Percentiles rank a stretch among this genome's conserved stretches.
Conservation (phyloP, 2,888 invertebrate species). For the Catocala fraxini region DNA sequence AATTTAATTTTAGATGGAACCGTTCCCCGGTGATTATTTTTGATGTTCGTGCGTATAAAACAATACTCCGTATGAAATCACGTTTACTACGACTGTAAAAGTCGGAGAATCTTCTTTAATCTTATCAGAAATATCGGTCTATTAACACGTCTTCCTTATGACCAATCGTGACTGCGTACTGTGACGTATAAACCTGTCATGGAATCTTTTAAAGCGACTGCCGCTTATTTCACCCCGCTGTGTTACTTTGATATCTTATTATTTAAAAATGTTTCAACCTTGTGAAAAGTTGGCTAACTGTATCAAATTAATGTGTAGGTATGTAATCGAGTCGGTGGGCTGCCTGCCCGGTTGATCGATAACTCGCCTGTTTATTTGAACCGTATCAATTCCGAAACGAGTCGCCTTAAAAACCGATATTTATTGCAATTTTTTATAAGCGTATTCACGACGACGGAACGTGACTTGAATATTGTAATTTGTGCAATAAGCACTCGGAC, state of each 20-base stretch:
- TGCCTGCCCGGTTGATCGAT: slow-evolving; percentile 54
- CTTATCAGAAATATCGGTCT: slow-evolving; percentile 17
- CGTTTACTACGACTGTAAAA: slow-evolving; percentile 40
- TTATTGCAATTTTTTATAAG: slow-evolving; percentile 63
- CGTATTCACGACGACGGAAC: slow-evolving; percentile 56
- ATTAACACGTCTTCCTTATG: slow-evolving; percentile 13
- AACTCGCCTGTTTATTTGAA: slow-evolving; percentile 65
- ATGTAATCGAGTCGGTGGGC: slow-evolving; percentile 35
- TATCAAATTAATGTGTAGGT: slow-evolving; percentile 47
- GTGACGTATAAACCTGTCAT: background rate
- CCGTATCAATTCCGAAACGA: slow-evolving; percentile 62
- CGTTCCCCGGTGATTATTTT: slow-evolving; percentile 18
- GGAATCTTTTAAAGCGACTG: background rate
- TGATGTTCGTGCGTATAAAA: slow-evolving; percentile 20
- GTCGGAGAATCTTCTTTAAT: slow-evolving; percentile 21
- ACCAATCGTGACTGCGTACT: slow-evolving; percentile 3
- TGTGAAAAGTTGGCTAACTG: slow-evolving; percentile 42
- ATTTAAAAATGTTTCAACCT: slow-evolving; percentile 42
- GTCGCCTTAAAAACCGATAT: slow-evolving; percentile 58
- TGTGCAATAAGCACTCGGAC: slow-evolving; percentile 61
- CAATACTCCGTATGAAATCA: slow-evolving; percentile 35
- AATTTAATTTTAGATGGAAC: slow-evolving; percentile 32
- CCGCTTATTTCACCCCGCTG: slow-evolving; percentile 18
- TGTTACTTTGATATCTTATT: slow-evolving; percentile 36
- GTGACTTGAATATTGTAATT: slow-evolving; percentile 73